Evolutionary conservation across 2,888 invertebrate genomes (phyloP).

Genomic region (Chrysodeixis includens): DNA sequence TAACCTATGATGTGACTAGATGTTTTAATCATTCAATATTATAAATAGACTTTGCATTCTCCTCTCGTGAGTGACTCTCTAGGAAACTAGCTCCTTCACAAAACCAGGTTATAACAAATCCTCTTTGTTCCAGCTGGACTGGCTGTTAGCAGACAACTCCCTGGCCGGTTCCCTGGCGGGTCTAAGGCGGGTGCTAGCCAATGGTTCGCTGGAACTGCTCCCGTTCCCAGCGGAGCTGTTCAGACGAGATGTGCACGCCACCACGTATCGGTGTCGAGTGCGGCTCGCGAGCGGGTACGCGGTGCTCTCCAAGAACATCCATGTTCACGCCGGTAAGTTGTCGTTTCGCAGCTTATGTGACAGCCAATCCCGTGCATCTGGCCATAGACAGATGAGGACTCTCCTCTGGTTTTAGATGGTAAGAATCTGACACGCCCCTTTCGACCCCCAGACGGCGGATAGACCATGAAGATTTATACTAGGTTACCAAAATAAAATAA

Average conservation of each 20-base stretch:
- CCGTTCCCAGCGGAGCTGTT: constrained; percentile 95
- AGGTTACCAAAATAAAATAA: too few species aligned
- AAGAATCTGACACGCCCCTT: too few species aligned
- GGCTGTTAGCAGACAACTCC: constrained; percentile 93
- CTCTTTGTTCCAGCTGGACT: constrained; percentile 90
- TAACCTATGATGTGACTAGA: too few species aligned
- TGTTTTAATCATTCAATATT: too few species aligned
- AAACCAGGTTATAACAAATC: neutral
- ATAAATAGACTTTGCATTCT: too few species aligned
- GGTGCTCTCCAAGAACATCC: constrained; percentile 95
- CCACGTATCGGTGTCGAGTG: constrained; percentile 93
- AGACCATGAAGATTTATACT: too few species aligned
- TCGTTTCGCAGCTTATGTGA: too few species aligned
- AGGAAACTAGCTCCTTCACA: neutral
- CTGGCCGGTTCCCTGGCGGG: constrained; percentile 91
- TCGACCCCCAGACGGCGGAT: too few species aligned
- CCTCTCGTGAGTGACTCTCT: too few species aligned
- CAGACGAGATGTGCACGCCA: constrained; percentile 95
- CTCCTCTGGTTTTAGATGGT: too few species aligned
- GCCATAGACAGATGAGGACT: too few species aligned
- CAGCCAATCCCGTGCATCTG: too few species aligned
- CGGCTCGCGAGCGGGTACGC: constrained; percentile 83
- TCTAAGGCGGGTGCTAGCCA: constrained; percentile 92
- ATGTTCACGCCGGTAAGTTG: constrained; percentile 95
- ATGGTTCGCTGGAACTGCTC: constrained; percentile 96